phyloP scores from a whole-genome alignment of 2,888 invertebrate species.

The Margaritifera margaritifera region DNA sequence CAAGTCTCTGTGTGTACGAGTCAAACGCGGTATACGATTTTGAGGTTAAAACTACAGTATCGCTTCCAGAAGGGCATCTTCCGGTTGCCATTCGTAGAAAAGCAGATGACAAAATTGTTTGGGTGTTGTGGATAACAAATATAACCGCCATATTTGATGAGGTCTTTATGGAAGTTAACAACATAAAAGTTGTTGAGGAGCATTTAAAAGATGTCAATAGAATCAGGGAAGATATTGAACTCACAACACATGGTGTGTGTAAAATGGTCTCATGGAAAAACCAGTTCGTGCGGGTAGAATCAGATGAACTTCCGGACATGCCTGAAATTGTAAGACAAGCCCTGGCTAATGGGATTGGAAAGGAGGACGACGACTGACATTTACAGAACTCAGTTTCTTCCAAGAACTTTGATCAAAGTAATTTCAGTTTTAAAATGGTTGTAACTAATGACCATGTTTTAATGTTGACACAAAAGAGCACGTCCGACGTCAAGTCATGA shows the following conservation, averaged over 20 bases:
- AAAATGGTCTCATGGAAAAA: conserved; percentile 40
- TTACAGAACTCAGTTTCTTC: too few relatives aligned
- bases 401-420: too few relatives aligned
- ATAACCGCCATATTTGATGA: conserved; percentile 28
- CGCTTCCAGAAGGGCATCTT: conserved; percentile 31
- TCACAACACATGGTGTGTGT: conserved; percentile 41
- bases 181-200: conserved; percentile 7
- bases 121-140: conserved; percentile 29
- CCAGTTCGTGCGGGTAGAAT: conserved; percentile 39
- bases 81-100: conserved; percentile 35
- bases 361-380: too few relatives aligned
- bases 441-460: too few relatives aligned
- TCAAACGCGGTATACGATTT: conserved; percentile 30
- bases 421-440: too few relatives aligned
- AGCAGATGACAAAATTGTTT: conserved; percentile 31
- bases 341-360: too few relatives aligned
- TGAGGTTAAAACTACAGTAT: conserved; percentile 37
- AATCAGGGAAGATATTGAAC: conserved; percentile 18
- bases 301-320: conserved; percentile 2
- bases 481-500: too few relatives aligned
- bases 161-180: conserved; percentile 12
- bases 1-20: conserved; percentile 36
- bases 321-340: too few relatives aligned
- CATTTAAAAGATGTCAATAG: conserved; percentile 1
- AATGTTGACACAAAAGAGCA: too few relatives aligned